These are phyloP conservation scores for Chelonia mydas DNA, from an alignment of 2,797 vertebrate species.

Conservation along the genomic window DNA sequence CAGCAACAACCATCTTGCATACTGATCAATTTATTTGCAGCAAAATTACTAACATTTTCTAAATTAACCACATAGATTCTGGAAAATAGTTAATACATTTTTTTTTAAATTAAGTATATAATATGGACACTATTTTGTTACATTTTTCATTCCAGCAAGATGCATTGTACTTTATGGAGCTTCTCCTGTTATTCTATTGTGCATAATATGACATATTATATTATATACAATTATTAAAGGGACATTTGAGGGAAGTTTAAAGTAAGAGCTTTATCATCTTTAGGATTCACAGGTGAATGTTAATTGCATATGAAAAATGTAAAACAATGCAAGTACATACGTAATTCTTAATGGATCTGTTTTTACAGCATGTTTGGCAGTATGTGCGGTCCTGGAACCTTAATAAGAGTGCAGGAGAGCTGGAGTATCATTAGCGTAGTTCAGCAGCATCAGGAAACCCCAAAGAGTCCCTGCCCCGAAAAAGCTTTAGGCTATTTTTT, in stretches of 20 bases:
- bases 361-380: neutral
- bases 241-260: constrained; percentile 14
- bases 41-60: constrained; percentile 77
- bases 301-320: fast-evolving
- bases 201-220: constrained; percentile 1
- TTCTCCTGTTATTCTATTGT: neutral
- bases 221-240: constrained; percentile 23
- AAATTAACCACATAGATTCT: constrained; percentile 80
- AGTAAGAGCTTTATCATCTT: neutral
- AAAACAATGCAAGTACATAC: neutral
- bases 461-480: neutral
- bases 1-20: constrained; percentile 83
- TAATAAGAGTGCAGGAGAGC: neutral
- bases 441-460: fast-evolving
- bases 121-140: neutral
- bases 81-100: constrained; percentile 53
- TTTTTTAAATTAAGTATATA: neutral
- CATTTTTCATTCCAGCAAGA: neutral
- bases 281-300: constrained; percentile 32
- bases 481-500: neutral
- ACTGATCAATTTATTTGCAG: constrained; percentile 85
- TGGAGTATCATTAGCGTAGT: fast-evolving
- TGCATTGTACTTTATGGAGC: neutral
- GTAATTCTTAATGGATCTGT: neutral
- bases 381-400: neutral